Percentiles rank a stretch among this genome's conserved stretches.
Conservation (phyloP, 2,888 invertebrate genomes). For the Mystacides longicornis region DNA sequence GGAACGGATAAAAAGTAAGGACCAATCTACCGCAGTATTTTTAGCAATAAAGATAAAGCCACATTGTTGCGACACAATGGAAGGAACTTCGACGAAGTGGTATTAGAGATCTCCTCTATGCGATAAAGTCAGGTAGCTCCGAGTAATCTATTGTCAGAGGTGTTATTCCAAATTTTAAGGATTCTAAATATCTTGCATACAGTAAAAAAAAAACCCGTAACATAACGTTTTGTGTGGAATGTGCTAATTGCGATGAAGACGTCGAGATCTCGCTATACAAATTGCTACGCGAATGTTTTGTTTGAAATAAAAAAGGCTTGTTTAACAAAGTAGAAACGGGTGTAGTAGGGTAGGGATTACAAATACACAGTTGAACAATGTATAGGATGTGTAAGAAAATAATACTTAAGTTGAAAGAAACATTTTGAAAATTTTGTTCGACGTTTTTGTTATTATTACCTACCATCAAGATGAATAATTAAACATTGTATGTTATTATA, state of each 20-base stretch:
- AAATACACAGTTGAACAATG: no score
- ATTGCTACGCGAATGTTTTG: not conserved
- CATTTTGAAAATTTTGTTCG: no score
- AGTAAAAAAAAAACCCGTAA: no score
- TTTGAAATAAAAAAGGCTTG: not conserved
- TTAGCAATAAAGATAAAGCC: not conserved
- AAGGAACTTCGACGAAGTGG: not conserved
- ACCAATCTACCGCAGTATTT: not conserved
- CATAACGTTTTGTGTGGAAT: no score
- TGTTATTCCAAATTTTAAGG: not conserved
- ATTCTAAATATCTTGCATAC: no score
- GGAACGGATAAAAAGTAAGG: no score
- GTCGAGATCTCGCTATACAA: not conserved
- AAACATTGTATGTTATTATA: no score
- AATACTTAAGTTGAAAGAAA: no score
- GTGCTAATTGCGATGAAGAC: not conserved
- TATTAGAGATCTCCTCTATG: not conserved
- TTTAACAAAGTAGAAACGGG: not conserved
- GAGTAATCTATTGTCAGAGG: not conserved
- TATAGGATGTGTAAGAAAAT: no score
- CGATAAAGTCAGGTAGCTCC: not conserved
- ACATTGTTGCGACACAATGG: not conserved
- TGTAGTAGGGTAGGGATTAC: no score
- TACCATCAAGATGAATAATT: no score
- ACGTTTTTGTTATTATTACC: no score